Evolutionary conservation across 1,140 invertebrate species (phyloP), one percentile per base, ranked within the genome.

Genomic region (Samia ricini): DNA sequence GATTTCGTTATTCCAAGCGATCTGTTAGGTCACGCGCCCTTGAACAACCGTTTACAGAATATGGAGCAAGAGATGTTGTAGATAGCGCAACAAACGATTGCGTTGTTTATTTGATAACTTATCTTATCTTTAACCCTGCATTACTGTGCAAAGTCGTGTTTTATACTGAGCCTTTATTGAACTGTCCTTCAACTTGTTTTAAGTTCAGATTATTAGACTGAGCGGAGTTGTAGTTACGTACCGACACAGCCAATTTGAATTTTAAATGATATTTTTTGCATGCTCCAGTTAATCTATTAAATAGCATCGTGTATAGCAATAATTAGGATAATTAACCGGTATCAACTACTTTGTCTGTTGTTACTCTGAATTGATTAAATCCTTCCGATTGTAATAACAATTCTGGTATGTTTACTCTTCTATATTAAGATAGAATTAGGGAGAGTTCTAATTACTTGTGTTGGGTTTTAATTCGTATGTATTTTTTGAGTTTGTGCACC

Each of bases 161-260:
- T 52, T 22, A 54, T 60, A 18, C 18, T 50, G 51, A 24, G 56
- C 59, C 60, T 66, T 62, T 59, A 23, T 66, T 66, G 49, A 60
- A 63, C 54, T 63, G 57, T 65, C 62, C 56, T 69, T 69, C 67
- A 69, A 69, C 67, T 69, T 69, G 56, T 22, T 57, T 60, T 64
- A 62, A 61, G 67, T 69, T 69, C 67, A 69, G 55, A 51, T 33
- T 55, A 55, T 24, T 42, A 54, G 49, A 59, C 56, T 33, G 57
- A 64, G 42, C 51, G 23, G 10, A 49, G 56, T 54, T 56, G 57
- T 59, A 58, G 42, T 60, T 60, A n/a, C n/a, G n/a, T n/a, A 63
- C 20, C 57, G 56, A 24, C 57, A 63, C 23, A 65, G 56, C 24
- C 56, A 36, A 65, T 64, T 64, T 64, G 63, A 60, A 64, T 60